Conservation (phyloP, 2,797 vertebrate genomes). For the Myiothlypis coronata region DNA sequence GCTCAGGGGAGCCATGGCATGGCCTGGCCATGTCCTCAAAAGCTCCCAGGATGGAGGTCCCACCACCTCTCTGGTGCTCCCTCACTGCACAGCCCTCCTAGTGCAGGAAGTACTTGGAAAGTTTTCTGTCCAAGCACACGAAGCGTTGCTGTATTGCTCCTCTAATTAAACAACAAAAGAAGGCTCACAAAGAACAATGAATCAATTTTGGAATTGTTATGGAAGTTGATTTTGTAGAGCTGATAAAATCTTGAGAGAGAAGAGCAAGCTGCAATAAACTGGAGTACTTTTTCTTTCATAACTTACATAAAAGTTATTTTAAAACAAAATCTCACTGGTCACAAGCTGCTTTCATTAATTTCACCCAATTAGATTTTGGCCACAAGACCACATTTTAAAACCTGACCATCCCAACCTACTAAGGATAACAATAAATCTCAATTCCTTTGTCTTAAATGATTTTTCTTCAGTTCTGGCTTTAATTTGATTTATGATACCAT, state of each 20-base stretch:
- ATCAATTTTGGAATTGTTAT: background rate
- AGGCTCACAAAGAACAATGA: background rate
- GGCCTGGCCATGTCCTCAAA: background rate
- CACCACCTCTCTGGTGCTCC: background rate
- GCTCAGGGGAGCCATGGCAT: background rate
- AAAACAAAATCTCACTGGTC: background rate
- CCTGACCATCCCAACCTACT: constrained; percentile 1
- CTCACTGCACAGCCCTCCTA: accelerated
- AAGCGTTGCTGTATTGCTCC: accelerated
- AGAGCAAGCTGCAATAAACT: background rate
- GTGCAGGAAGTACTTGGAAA: background rate
- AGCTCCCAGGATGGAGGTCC: background rate
- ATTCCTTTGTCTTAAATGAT: background rate
- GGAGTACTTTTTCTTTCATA: background rate
- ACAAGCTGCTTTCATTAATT: constrained; percentile 25
- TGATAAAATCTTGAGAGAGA: background rate
- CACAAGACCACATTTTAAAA: background rate
- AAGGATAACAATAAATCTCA: background rate
- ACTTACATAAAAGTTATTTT: background rate
- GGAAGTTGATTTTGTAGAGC: background rate
- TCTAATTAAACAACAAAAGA: background rate
- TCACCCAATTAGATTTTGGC: background rate
- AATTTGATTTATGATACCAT: background rate
- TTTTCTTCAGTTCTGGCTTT: background rate
- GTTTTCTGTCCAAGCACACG: background rate